These are phyloP conservation scores for Zaprionus nigranus DNA, from an alignment of 1,140 invertebrate species.

Conservation along the genomic window DNA sequence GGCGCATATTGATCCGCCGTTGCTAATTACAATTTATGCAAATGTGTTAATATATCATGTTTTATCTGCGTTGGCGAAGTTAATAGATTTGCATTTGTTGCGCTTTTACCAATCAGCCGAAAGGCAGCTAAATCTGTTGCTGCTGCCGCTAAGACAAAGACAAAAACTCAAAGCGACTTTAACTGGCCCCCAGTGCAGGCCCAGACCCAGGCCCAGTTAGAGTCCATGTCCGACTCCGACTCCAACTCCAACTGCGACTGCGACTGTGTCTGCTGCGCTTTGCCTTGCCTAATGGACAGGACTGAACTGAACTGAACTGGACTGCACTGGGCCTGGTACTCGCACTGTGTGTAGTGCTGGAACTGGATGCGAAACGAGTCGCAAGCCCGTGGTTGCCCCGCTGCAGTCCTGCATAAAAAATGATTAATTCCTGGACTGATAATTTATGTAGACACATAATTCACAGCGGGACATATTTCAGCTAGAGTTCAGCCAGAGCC, in stretches of 20 bases:
- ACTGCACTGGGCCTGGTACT: neutral
- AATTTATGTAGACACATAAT: slow-evolving; percentile 83
- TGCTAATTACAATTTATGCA: slow-evolving; percentile 17
- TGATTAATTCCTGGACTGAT: slow-evolving; percentile 80
- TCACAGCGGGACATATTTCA: slow-evolving; percentile 80
- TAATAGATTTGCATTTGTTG: slow-evolving; percentile 31
- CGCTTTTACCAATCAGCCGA: slow-evolving; percentile 22
- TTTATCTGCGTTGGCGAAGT: slow-evolving; percentile 7
- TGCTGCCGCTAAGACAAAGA: slow-evolving; percentile 55
- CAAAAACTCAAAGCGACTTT: slow-evolving; percentile 69
- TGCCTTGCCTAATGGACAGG: slow-evolving; percentile 68
- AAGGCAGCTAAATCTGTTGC: slow-evolving; percentile 37
- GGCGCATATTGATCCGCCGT: neutral
- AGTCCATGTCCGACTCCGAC: slow-evolving; percentile 20
- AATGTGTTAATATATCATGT: slow-evolving; percentile 19
- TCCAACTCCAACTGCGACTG: slow-evolving; percentile 1
- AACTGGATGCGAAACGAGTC: neutral
- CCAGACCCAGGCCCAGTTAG: slow-evolving; percentile 20
- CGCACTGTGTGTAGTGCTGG: neutral
- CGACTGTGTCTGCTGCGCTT: slow-evolving; percentile 19
- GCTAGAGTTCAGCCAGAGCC: slow-evolving; percentile 71
- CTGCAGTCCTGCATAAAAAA: slow-evolving; percentile 76
- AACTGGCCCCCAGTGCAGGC: slow-evolving; percentile 59
- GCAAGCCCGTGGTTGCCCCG: slow-evolving; percentile 5
- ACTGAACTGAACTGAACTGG: slow-evolving; percentile 13